These are phyloP conservation scores for Orchestia grillus DNA, from an alignment of 1,140 invertebrate species.

Conservation along the genomic window DNA sequence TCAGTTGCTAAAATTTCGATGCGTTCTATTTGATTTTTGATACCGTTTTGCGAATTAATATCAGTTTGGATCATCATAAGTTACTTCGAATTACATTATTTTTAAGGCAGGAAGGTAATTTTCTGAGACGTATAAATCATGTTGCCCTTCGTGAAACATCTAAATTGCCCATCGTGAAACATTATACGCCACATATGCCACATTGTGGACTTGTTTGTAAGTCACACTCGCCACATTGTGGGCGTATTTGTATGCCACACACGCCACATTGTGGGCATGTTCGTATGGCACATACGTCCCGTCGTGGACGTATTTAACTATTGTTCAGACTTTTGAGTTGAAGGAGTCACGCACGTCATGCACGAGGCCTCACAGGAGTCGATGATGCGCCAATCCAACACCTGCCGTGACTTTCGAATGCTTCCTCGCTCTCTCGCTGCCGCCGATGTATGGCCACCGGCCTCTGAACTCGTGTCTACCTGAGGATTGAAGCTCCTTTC, in stretches of 20 bases:
- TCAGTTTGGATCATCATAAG: no score
- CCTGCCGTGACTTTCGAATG: not conserved
- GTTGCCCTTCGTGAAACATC: not conserved
- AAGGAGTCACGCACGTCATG: not conserved
- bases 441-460: no score
- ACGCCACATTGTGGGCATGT: not conserved
- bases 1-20: no score
- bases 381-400: not conserved
- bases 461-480: not conserved
- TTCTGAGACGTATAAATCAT: no score
- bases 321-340: not conserved
- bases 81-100: no score
- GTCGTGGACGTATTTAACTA: not conserved
- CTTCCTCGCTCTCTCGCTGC: not conserved
- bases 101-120: no score
- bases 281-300: not conserved
- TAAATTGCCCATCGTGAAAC: not conserved
- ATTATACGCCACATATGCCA: not conserved
- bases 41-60: no score
- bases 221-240: not conserved
- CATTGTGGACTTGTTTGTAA: not conserved
- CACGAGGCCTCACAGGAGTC: not conserved
- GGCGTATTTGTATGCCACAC: not conserved
- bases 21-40: no score
- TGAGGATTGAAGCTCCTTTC: not conserved